phyloP scores from a whole-genome alignment of 2,888 invertebrate genomes.

The Microchrysa polita region DNA sequence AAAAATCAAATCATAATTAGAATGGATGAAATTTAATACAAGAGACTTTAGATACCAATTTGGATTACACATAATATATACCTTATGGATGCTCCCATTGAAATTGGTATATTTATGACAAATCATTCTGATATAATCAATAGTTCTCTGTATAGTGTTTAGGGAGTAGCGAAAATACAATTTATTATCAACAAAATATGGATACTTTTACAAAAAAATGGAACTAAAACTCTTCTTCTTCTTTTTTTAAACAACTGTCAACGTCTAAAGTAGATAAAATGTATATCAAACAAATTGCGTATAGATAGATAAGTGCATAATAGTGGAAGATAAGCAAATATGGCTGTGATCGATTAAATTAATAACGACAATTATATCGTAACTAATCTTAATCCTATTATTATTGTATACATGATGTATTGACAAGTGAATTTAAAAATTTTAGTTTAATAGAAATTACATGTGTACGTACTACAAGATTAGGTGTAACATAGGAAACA shows the following conservation, averaged over 20 bases:
- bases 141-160: neutral
- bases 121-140: constrained; percentile 21
- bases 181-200: neutral
- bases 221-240: constrained; percentile 1
- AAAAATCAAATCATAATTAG: constrained; percentile 32
- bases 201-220: neutral
- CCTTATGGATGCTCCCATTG: neutral
- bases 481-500: neutral
- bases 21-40: constrained; percentile 11
- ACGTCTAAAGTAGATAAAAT: constrained; percentile 15
- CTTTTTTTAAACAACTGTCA: neutral
- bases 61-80: constrained; percentile 7
- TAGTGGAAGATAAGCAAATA: constrained; percentile 33
- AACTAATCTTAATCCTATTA: constrained; percentile 13
- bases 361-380: constrained; percentile 7
- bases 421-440: constrained; percentile 43
- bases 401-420: constrained; percentile 19
- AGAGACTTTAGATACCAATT: constrained; percentile 30
- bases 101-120: constrained; percentile 19
- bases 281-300: neutral
- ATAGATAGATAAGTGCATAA: constrained; percentile 3
- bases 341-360: constrained; percentile 38
- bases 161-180: neutral
- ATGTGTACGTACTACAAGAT: too few relatives aligned
- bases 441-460: constrained; percentile 9